These are phyloP conservation scores for Papilio elwesi DNA, from an alignment of 2,888 invertebrate genomes.

Conservation along the genomic window DNA sequence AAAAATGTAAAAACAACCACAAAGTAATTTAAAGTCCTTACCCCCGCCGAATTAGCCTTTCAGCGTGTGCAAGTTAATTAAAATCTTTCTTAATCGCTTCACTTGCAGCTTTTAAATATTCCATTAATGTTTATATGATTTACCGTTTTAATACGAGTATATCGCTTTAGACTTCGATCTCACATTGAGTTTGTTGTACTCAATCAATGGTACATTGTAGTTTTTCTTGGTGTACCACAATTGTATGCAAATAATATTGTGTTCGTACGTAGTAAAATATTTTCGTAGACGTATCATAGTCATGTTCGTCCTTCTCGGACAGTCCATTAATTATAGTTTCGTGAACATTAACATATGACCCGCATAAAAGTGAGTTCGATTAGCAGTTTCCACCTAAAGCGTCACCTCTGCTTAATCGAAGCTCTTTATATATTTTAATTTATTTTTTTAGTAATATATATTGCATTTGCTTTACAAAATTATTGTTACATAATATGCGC, in stretches of 20 bases:
- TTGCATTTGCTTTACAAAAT: not conserved
- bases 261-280: too few species aligned
- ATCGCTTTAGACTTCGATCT: not conserved
- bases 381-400: too few species aligned
- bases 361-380: too few species aligned
- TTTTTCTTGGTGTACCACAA: too few species aligned
- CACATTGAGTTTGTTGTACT: too few species aligned
- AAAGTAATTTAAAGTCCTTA: slow-evolving; percentile 17
- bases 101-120: slow-evolving; percentile 9
- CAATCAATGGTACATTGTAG: too few species aligned
- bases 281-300: too few species aligned
- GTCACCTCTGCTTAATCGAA: not conserved
- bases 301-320: too few species aligned
- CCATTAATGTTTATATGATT: not conserved
- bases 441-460: too few species aligned
- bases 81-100: slow-evolving; percentile 18
- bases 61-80: slow-evolving; percentile 19
- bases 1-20: not conserved
- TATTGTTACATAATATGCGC: slow-evolving; percentile 2
- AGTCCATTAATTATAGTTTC: too few species aligned
- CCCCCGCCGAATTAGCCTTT: slow-evolving; percentile 13
- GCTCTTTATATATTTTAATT: not conserved
- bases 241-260: too few species aligned
- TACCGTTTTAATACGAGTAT: not conserved
- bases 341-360: too few species aligned